Percentiles rank a stretch among this genome's conserved stretches.
These are phyloP conservation scores for Entomobrya proxima DNA, from an alignment of 2,888 invertebrate genomes.

Conservation along the genomic window DNA sequence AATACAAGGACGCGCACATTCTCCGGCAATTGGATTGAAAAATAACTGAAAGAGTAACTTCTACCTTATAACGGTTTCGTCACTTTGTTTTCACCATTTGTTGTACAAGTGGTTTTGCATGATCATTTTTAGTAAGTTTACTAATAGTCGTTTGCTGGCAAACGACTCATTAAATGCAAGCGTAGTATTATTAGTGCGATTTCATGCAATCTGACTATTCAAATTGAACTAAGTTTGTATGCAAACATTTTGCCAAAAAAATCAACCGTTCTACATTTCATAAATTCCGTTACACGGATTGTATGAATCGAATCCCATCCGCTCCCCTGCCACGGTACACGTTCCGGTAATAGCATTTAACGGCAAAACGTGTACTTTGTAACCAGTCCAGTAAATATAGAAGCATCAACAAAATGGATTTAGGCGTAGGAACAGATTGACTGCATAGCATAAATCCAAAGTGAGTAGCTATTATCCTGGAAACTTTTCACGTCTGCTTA, in stretches of 20 bases:
- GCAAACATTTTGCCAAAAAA: too few relatives aligned
- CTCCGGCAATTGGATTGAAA: conserved; percentile 1
- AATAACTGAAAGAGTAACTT: conserved; percentile 20
- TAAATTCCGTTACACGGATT: too few relatives aligned
- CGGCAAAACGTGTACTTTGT: not conserved
- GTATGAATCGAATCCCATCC: too few relatives aligned
- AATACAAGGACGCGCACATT: not conserved
- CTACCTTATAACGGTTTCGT: conserved; percentile 13
- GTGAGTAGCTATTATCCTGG: too few relatives aligned
- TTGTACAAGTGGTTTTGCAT: not conserved
- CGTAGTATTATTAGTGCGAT: conserved; percentile 29
- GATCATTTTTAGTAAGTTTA: not conserved
- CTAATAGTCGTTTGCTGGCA: conserved; percentile 61
- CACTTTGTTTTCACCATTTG: not conserved
- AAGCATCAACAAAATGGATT: not conserved
- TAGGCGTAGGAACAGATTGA: not conserved
- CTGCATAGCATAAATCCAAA: not conserved
- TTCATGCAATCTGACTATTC: conserved; percentile 25
- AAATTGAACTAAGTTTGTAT: too few relatives aligned
- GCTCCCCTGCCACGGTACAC: too few relatives aligned
- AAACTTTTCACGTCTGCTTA: too few relatives aligned
- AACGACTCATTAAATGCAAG: conserved; percentile 60
- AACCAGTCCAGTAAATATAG: not conserved
- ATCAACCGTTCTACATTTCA: too few relatives aligned
- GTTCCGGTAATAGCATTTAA: too few relatives aligned